Percentiles rank a stretch among this genome's conserved stretches.
phyloP scores from a whole-genome alignment of 2,797 vertebrate species.

The Brotula barbata region DNA sequence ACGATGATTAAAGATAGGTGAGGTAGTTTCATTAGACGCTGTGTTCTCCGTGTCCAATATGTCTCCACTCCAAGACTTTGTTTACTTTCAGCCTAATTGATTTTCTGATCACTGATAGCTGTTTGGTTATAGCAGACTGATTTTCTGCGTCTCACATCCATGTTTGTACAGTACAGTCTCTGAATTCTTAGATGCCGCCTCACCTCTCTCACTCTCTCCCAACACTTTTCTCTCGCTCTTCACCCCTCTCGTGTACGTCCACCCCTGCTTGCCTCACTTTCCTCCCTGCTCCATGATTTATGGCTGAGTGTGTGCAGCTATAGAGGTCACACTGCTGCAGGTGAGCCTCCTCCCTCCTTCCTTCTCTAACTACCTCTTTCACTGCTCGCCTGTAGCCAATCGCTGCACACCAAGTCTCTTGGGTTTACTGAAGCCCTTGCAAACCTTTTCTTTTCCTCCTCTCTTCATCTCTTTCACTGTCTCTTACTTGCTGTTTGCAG shows the following conservation, averaged over 20 bases:
- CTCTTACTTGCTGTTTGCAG: background rate
- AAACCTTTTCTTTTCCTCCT: constrained; percentile 48
- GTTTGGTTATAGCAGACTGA: constrained; percentile 29
- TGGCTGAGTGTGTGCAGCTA: constrained; percentile 44
- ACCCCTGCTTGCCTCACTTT: constrained; percentile 28
- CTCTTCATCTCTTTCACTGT: constrained; percentile 8
- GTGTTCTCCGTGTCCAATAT: constrained; percentile 13
- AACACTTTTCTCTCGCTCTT: constrained; percentile 11
- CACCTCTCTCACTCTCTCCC: background rate
- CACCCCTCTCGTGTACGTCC: constrained; percentile 9
- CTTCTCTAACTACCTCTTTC: constrained; percentile 27
- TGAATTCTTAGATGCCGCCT: constrained; percentile 8
- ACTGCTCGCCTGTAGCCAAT: constrained; percentile 60
- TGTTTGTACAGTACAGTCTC: constrained; percentile 16
- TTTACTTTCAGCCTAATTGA: constrained; percentile 11
- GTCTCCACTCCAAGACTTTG: constrained; percentile 25
- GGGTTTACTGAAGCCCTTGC: constrained; percentile 45
- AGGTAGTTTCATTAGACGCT: background rate
- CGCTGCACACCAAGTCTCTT: constrained; percentile 54
- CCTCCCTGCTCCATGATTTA: constrained; percentile 56
- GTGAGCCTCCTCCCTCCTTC: constrained; percentile 53
- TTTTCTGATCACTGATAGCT: constrained; percentile 31
- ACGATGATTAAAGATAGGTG: constrained; percentile 21
- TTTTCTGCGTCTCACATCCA: constrained; percentile 12
- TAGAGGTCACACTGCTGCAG: constrained; percentile 68